A percentile compares a stretch with the other conserved stretches of the same genome.
Evolutionary conservation across 2,797 vertebrate genomes (phyloP).

Genomic region (Microcaecilia unicolor): DNA sequence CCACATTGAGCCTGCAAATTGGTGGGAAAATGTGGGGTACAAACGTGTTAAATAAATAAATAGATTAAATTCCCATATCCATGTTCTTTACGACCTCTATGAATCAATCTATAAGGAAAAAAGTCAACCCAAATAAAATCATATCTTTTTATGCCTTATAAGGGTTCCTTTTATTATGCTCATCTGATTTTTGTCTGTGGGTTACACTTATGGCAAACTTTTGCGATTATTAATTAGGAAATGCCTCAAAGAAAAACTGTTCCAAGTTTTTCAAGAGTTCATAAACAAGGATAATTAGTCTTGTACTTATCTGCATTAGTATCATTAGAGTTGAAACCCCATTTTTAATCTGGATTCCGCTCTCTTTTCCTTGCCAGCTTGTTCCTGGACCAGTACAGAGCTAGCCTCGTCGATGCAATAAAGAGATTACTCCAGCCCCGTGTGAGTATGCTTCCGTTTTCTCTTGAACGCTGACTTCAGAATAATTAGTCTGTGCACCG

Average conservation of each 20-base stretch:
- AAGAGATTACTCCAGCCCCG: slow-evolving; percentile 93
- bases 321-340: slow-evolving; percentile 63
- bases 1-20: too few relatives aligned
- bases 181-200: slow-evolving; percentile 4
- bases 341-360: slow-evolving; percentile 74
- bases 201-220: not conserved
- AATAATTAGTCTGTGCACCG: slow-evolving; percentile 85
- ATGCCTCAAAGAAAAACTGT: too few relatives aligned
- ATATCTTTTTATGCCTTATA: too few relatives aligned
- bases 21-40: too few relatives aligned
- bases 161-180: not conserved
- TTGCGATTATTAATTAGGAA: not conserved
- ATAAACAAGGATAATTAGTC: slow-evolving; percentile 66
- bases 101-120: too few relatives aligned
- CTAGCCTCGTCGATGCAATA: slow-evolving; percentile 92
- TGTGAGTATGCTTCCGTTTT: slow-evolving; percentile 84
- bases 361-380: slow-evolving; percentile 75
- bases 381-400: slow-evolving; percentile 96
- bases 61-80: too few relatives aligned
- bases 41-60: too few relatives aligned
- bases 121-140: too few relatives aligned
- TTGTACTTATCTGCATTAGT: slow-evolving; percentile 67
- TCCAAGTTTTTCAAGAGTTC: slow-evolving; percentile 31
- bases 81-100: too few relatives aligned
- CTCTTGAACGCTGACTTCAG: slow-evolving; percentile 64